Percentiles rank a stretch among this genome's conserved stretches.
Evolutionary conservation across 2,888 invertebrate genomes (phyloP).

Genomic region (Apamea anceps): DNA sequence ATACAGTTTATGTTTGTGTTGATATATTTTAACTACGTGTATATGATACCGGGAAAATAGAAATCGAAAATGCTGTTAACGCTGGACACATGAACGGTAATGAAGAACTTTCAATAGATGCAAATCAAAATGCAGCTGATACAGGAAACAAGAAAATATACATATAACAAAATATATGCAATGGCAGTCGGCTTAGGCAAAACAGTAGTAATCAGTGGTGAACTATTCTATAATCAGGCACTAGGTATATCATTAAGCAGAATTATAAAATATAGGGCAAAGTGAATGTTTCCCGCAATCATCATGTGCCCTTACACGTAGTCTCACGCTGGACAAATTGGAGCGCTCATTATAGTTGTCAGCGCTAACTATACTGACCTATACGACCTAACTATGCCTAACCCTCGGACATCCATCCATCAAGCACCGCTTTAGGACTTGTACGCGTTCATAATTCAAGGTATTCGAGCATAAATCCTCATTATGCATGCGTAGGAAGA

Average conservation of each 20-base stretch:
- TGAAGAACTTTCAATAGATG: not conserved
- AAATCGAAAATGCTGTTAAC: not conserved
- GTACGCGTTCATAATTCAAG: constrained; percentile 54
- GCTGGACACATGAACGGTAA: not conserved
- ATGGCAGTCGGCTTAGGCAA: not conserved
- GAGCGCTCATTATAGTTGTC: constrained; percentile 54
- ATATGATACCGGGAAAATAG: not conserved
- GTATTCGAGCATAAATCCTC: constrained; percentile 54
- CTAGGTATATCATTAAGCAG: constrained; percentile 33
- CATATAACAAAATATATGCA: constrained; percentile 10
- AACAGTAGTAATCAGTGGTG: constrained; percentile 34
- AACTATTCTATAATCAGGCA: constrained; percentile 16
- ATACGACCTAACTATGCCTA: constrained; percentile 49
- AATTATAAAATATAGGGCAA: constrained; percentile 53
- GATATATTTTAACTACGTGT: not conserved
- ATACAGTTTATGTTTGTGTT: not conserved
- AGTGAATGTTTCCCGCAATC: constrained; percentile 48
- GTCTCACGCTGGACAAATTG: constrained; percentile 50
- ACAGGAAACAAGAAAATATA: not conserved
- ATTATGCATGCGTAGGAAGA: constrained; percentile 59
- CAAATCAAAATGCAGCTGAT: not conserved
- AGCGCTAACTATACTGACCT: constrained; percentile 53
- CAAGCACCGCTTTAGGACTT: constrained; percentile 54
- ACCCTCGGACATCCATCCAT: constrained; percentile 52
- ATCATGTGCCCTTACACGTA: constrained; percentile 37